These are phyloP conservation scores for Lipophrys pholis DNA, from an alignment of 2,113 vertebrate species.

Conservation along the genomic window DNA sequence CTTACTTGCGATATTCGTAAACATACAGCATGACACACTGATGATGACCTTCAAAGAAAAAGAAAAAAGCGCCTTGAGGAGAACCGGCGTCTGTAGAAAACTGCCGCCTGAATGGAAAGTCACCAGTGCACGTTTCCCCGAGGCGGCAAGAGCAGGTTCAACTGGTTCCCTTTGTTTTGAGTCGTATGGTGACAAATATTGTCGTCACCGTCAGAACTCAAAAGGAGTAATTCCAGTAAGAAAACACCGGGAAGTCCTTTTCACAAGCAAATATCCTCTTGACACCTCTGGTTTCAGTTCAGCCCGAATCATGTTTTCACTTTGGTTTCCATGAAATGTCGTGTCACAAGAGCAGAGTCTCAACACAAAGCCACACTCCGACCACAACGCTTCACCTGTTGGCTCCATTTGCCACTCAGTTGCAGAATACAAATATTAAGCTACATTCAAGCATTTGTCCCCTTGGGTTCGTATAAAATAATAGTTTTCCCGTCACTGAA, in stretches of 20 bases:
- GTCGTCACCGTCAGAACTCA: slow-evolving; percentile 64
- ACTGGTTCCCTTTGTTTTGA: slow-evolving; percentile 46
- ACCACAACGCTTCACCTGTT: background rate
- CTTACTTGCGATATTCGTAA: background rate
- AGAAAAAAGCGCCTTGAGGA: background rate
- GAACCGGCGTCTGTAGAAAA: slow-evolving; percentile 1
- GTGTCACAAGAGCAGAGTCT: slow-evolving; percentile 1
- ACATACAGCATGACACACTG: background rate
- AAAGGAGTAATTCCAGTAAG: slow-evolving; percentile 30
- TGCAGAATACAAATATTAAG: background rate
- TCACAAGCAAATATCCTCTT: background rate
- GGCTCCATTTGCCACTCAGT: slow-evolving; percentile 7
- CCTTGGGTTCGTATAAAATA: background rate
- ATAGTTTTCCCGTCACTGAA: background rate
- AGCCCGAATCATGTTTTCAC: slow-evolving; percentile 13
- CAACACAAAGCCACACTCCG: slow-evolving; percentile 3
- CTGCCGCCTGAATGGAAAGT: slow-evolving; percentile 8
- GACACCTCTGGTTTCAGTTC: too few relatives aligned
- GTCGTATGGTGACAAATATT: slow-evolving; percentile 31
- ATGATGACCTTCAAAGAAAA: too few relatives aligned
- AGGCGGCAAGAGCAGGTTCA: slow-evolving; percentile 54
- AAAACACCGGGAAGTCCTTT: background rate
- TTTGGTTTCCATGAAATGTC: slow-evolving; percentile 70
- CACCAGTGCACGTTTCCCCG: background rate
- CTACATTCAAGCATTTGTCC: slow-evolving; percentile 10